Base-by-base conservation (phyloP, 2,113 vertebrate species). In the Bucco capensis region DNA sequence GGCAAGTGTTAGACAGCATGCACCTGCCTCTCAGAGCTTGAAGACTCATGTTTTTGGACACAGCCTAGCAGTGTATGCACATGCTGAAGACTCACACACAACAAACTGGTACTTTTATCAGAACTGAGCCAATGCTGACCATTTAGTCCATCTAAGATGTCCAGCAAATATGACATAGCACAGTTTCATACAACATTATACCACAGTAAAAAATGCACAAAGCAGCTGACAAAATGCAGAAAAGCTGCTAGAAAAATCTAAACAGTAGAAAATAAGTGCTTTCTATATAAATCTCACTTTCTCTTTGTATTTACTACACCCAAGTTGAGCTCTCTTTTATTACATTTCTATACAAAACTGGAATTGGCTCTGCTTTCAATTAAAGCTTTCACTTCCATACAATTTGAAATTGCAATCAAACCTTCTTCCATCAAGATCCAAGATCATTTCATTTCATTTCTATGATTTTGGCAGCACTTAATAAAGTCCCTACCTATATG, bases 261-360 rank as follows among this genome's bases (percentile, higher is more conserved):
- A 88, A 47, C 73, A 64, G 78, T 96, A 96, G 53, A 95, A 96
- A 95, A 91, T 93, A 91, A 92, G 60, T 58, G 88, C 78, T 88
- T 90, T 92, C 87, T 86, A 65, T 86, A 89, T 56, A 96, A 83
- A 90, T 75, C 66, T 90, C 53, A n/a, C 33, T 72, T 80, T 80
- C 83, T 83, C 50, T 86, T 74, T 92, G 31, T 81, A 64, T 89
- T 78, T 81, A 62, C 19, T 54, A 51, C 58, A 79, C 6, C 46
- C 64, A 83, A 6, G 2, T 25, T 72, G 42, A 19, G 46, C 35
- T 61, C 53, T 86, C 84, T 88, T 47, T 83, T 64, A 87, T 57
- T 58, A 80, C 14, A 75, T 69, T 93, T 90, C 89, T 87, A 37
- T 85, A 95, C 16, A 87, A 93, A 92, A 85, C 37, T 76, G 47